Evolutionary conservation across 2,888 invertebrate species (phyloP).

Genomic region (Noctua pronuba): DNA sequence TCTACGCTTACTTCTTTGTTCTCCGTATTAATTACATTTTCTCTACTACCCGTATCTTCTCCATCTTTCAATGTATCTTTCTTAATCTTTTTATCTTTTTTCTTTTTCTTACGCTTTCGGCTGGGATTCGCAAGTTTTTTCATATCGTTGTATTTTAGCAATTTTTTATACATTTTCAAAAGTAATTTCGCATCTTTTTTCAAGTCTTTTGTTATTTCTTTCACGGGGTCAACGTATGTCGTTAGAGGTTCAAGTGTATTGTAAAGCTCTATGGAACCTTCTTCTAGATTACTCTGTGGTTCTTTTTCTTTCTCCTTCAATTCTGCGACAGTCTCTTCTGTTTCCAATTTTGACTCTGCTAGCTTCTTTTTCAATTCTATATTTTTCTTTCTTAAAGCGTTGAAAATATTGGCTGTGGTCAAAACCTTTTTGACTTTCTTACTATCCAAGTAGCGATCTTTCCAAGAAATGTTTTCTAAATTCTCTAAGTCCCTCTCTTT

Average conservation of each 20-base stretch:
- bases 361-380: constrained; percentile 85
- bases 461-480: constrained; percentile 87
- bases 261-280: constrained; percentile 90
- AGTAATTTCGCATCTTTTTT: constrained; percentile 86
- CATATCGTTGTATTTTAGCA: constrained; percentile 85
- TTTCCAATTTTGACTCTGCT: constrained; percentile 69
- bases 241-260: constrained; percentile 84
- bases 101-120: constrained; percentile 82
- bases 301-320: constrained; percentile 36
- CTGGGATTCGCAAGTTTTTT: constrained; percentile 76
- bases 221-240: constrained; percentile 81
- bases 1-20: background rate
- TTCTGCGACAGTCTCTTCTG: constrained; percentile 31
- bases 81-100: constrained; percentile 66
- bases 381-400: constrained; percentile 91
- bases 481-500: constrained; percentile 50
- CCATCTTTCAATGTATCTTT: constrained; percentile 9
- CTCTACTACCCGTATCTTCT: background rate
- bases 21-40: background rate
- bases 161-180: constrained; percentile 86
- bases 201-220: constrained; percentile 73
- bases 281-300: constrained; percentile 66
- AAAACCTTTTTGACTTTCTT: constrained; percentile 91
- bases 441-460: constrained; percentile 90
- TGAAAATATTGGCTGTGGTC: constrained; percentile 89